A percentile compares a stretch with the other conserved stretches of the same genome.
Conservation (phyloP, 2,113 vertebrate genomes). For the Peromyscus maniculatus region DNA sequence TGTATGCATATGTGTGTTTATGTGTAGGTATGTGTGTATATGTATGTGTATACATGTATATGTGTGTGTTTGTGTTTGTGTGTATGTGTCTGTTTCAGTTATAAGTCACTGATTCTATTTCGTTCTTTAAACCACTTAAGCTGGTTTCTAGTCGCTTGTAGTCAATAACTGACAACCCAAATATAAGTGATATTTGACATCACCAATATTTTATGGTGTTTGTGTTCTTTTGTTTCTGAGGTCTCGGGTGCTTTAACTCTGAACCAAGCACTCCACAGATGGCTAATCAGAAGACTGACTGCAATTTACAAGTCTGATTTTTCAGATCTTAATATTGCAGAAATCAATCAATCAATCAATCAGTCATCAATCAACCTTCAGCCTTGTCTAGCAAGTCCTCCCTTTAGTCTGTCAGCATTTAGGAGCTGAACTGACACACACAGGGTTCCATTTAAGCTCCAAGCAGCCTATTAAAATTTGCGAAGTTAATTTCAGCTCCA, state of each 20-base stretch:
- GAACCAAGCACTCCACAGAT: neutral
- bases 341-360: neutral
- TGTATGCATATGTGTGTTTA: neutral
- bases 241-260: slow-evolving; percentile 24
- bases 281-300: neutral
- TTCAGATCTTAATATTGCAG: neutral
- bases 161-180: slow-evolving; percentile 54
- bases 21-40: neutral
- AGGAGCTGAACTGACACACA: slow-evolving; percentile 64
- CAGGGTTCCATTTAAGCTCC: slow-evolving; percentile 73
- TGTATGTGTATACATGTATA: neutral
- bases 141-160: slow-evolving; percentile 31
- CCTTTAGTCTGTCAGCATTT: slow-evolving; percentile 42
- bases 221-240: neutral
- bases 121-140: neutral
- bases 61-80: neutral
- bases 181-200: slow-evolving; percentile 6
- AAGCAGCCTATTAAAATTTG: slow-evolving; percentile 55
- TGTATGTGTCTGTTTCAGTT: neutral
- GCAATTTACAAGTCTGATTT: neutral
- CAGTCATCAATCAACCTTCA: neutral
- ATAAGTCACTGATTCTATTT: slow-evolving; percentile 31
- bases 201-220: neutral
- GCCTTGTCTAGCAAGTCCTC: neutral
- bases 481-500: slow-evolving; percentile 67